phyloP scores from a whole-genome alignment of 2,797 vertebrate species.

The Oreochromis grahami region DNA sequence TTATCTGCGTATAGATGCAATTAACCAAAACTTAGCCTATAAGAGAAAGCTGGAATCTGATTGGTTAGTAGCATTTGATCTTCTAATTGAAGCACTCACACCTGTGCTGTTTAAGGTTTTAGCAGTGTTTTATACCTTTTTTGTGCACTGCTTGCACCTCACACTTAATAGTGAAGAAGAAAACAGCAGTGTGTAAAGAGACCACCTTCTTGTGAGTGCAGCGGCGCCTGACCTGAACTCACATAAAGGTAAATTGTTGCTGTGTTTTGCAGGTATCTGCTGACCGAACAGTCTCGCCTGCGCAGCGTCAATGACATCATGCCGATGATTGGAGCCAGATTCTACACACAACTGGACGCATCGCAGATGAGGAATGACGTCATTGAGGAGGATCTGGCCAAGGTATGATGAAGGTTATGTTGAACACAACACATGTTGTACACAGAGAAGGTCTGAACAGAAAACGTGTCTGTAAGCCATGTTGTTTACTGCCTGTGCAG shows the following conservation, averaged over 20 bases:
- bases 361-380: constrained; percentile 99
- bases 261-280: constrained; percentile 83
- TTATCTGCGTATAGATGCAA: neutral
- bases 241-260: neutral
- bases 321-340: constrained; percentile 99
- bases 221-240: neutral
- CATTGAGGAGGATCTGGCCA: constrained; percentile 97
- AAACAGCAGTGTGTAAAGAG: neutral
- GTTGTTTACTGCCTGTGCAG: neutral
- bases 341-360: constrained; percentile 98
- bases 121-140: neutral
- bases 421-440: neutral
- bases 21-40: neutral
- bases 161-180: neutral
- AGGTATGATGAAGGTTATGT: constrained; percentile 76
- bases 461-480: neutral
- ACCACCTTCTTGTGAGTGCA: neutral
- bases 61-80: neutral
- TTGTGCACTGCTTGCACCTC: neutral
- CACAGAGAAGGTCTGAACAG: neutral
- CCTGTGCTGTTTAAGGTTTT: neutral
- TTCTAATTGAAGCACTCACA: neutral
- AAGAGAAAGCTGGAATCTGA: neutral
- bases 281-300: constrained; percentile 96
- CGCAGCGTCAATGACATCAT: constrained; percentile 99